phyloP scores from a whole-genome alignment of 2,113 vertebrate species.

The Semicossyphus pulcher region DNA sequence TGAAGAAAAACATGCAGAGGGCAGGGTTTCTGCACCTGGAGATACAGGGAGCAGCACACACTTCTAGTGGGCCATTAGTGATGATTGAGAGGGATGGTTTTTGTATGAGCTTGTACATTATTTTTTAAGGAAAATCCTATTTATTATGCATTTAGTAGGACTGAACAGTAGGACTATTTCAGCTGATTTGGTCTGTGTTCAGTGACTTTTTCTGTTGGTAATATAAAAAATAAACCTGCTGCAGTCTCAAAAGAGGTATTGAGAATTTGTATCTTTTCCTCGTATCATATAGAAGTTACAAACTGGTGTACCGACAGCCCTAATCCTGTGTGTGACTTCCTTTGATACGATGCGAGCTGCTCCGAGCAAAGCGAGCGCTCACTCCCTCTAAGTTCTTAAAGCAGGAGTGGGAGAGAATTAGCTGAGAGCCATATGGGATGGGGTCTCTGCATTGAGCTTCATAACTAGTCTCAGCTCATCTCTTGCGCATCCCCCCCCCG shows the following conservation, averaged over 20 bases:
- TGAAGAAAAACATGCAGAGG: not conserved
- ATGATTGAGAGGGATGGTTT: not conserved
- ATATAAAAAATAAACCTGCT: too few relatives aligned
- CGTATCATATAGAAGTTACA: not conserved
- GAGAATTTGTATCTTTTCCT: too few relatives aligned
- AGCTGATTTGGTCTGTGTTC: too few relatives aligned
- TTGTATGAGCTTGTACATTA: too few relatives aligned
- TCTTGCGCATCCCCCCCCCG: constrained; percentile 7
- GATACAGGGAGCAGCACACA: not conserved
- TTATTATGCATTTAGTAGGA: too few relatives aligned
- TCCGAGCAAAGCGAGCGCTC: constrained; percentile 3
- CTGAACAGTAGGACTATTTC: too few relatives aligned
- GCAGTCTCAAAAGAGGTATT: not conserved
- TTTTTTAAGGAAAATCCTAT: too few relatives aligned
- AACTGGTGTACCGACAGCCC: not conserved
- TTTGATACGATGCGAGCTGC: constrained; percentile 39
- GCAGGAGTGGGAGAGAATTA: constrained; percentile 52
- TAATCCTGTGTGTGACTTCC: constrained; percentile 23
- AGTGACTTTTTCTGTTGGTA: not conserved
- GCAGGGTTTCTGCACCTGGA: not conserved
- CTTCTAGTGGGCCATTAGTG: not conserved
- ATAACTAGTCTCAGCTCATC: constrained; percentile 59
- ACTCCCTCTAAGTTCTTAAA: constrained; percentile 31
- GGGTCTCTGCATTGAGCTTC: constrained; percentile 48
- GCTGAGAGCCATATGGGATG: constrained; percentile 51